Evolutionary conservation across 1,140 invertebrate genomes (phyloP), one percentile per base, ranked within the genome.

Genomic region (Brachionus sp.): DNA sequence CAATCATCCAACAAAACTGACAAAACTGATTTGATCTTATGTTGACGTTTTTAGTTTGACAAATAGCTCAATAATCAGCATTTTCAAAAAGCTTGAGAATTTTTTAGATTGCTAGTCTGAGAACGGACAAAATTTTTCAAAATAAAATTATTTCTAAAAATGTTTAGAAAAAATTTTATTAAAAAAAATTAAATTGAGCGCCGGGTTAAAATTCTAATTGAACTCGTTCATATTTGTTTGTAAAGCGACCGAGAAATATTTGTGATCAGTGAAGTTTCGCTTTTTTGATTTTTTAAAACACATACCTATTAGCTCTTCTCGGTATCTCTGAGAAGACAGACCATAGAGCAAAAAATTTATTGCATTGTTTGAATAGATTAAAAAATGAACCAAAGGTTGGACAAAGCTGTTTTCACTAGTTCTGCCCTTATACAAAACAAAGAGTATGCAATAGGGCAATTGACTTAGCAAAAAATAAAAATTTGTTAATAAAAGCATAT

Each of bases 401-500:
- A 9, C 70, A 33, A 75, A 46, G 5, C 19, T 75, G 3, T 29
- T 46, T 2, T 75, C 70, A 23, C 70, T 75, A 13, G 16, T 35
- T 75, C 29, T 44, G 25, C 70, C 70, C 44, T 75, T 75, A 13
- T 46, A 75, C 39, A 75, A 13, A 7, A 75, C 39, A 46, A 75
- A 75, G 1, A 46, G n/a, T 13, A 46, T 46, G 25, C 70, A 75
- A 75, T 75, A 75, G 10, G 77, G 77, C 13, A 80, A 35, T 25
- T 42, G 50, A 19, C 50, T 62, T 9, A 66, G 16, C 29, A 80
- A 35, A 66, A 80, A 80, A 33, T 80, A 80, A 25, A 82, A 68
- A 82, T 82, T 82, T n/a, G 57, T 66, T 12, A 82, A 16, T 37
- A 82, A 82, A 23, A 82, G 50, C 80, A 82, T 82, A 12, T 82